A percentile compares a stretch with the other conserved stretches of the same genome.
Evolutionary conservation across 1,140 invertebrate species (phyloP).

Genomic region (Aphis gossypii): DNA sequence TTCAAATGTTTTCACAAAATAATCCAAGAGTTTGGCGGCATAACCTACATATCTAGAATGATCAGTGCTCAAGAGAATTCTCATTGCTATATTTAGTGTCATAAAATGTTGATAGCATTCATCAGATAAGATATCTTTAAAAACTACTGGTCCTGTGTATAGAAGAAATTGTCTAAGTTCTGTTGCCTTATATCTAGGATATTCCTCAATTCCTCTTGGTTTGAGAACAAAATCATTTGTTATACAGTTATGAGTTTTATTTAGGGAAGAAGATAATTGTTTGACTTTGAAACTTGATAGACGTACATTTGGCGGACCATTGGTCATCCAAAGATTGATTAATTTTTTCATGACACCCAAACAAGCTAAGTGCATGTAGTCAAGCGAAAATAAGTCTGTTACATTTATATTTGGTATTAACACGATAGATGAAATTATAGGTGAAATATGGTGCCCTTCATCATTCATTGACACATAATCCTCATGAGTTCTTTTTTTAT

Average conservation of each 20-base stretch:
- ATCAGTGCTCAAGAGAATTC: not conserved
- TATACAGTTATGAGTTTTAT: not conserved
- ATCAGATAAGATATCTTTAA: conserved; percentile 58
- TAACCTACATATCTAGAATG: not conserved
- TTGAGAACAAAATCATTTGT: conserved; percentile 62
- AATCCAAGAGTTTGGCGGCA: not conserved
- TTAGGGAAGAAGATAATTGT: not conserved
- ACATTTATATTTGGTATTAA: no score
- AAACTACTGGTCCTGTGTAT: conserved; percentile 62
- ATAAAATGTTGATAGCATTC: not conserved
- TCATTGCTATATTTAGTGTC: not conserved
- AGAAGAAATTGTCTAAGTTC: conserved; percentile 63
- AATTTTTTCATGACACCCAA: no score
- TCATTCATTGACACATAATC: no score
- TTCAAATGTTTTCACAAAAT: not conserved
- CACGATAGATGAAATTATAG: no score
- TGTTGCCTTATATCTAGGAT: conserved; percentile 63
- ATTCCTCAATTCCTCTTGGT: conserved; percentile 61
- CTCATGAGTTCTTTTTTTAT: no score
- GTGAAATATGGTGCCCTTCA: no score
- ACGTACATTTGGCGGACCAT: no score
- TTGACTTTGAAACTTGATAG: not conserved
- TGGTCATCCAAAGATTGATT: not conserved
- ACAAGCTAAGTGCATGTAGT: no score
- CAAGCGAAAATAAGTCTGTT: no score